phyloP scores from a whole-genome alignment of 2,888 invertebrate species.

The Seladonia tumulorum region DNA sequence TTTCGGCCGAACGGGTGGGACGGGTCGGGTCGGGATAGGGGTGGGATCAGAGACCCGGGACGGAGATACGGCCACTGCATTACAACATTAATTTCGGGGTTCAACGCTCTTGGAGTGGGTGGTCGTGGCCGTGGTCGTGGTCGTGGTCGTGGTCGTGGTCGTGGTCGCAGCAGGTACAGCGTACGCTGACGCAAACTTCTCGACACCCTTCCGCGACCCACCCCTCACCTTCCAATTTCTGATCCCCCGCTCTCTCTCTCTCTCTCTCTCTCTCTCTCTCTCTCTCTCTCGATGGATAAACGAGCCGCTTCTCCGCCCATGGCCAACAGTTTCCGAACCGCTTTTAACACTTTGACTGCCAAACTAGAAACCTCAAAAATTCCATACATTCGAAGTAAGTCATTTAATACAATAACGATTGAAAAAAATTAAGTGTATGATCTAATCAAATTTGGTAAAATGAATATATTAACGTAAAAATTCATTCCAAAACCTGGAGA shows the following conservation, averaged over 20 bases:
- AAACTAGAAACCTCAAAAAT: no score
- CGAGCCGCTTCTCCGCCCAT: neutral
- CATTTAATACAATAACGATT: no score
- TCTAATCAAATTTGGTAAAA: no score
- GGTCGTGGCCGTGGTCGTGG: neutral
- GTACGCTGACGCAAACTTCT: conserved; percentile 70
- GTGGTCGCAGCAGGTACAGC: conserved; percentile 24
- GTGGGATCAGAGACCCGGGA: conserved; percentile 32
- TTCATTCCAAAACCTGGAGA: no score
- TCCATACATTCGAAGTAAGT: no score
- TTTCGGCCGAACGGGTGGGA: conserved; percentile 46
- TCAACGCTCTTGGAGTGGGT: conserved; percentile 72
- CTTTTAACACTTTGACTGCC: no score
- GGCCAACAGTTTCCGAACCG: neutral
- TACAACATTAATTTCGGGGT: conserved; percentile 76
- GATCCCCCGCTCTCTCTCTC: neutral
- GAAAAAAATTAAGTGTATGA: no score
- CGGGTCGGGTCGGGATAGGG: conserved; percentile 43
- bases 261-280: neutral
- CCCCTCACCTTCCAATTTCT: neutral
- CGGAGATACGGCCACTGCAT: conserved; percentile 60
- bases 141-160: neutral
- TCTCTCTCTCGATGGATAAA: neutral
- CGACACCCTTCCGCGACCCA: conserved; percentile 37
- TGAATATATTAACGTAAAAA: no score